phyloP scores from a whole-genome alignment of 2,888 invertebrate genomes.

The Dasysyrphus tricinctus region DNA sequence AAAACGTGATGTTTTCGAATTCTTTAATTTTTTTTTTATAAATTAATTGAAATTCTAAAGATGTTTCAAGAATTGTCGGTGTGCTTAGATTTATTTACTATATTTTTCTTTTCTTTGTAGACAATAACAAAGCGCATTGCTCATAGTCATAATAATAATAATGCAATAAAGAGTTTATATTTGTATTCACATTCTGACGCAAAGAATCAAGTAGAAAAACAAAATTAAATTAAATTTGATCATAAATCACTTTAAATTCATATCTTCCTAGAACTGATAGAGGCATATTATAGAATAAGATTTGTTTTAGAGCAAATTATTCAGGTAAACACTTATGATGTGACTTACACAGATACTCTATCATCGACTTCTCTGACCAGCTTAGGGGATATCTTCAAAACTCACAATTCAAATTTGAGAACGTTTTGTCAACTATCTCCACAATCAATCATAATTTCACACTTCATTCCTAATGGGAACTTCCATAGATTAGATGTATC shows the following conservation, averaged over 20 bases:
- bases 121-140: neutral
- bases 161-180: neutral
- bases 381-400: too few relatives aligned
- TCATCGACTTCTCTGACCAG: too few relatives aligned
- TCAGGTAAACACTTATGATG: too few relatives aligned
- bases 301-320: neutral
- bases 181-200: neutral
- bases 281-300: neutral
- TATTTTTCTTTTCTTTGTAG: neutral
- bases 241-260: neutral
- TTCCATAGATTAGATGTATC: too few relatives aligned
- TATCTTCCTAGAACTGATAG: neutral
- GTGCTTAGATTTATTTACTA: neutral
- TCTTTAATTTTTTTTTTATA: neutral
- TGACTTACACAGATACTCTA: too few relatives aligned
- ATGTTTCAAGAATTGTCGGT: neutral
- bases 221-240: neutral
- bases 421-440: too few relatives aligned
- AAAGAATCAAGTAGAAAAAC: neutral
- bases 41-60: neutral
- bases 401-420: too few relatives aligned
- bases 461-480: too few relatives aligned
- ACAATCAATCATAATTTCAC: too few relatives aligned
- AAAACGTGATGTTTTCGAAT: neutral
- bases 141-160: neutral